Conservation (phyloP, 2,797 vertebrate genomes). For the Poeciliopsis paucimaculata region DNA sequence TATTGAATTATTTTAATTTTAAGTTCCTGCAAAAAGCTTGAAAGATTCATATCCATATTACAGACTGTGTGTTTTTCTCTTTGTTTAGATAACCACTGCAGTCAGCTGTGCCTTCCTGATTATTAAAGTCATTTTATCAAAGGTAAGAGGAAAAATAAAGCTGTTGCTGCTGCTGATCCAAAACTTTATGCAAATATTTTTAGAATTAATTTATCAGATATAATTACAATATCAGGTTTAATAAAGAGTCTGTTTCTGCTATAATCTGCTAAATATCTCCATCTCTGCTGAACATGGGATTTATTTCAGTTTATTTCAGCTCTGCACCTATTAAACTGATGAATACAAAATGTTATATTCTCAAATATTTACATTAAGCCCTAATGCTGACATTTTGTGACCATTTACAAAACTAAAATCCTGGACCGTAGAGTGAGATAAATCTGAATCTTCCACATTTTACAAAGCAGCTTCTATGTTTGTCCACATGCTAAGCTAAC, state of each 20-base stretch:
- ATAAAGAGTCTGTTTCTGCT: background rate
- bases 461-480: too few relatives aligned
- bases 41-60: background rate
- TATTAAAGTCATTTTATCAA: conserved; percentile 94
- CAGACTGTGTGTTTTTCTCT: background rate
- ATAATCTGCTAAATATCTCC: background rate
- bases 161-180: background rate
- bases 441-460: too few relatives aligned
- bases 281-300: background rate
- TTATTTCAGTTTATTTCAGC: background rate
- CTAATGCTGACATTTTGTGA: too few relatives aligned
- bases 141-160: conserved; percentile 79
- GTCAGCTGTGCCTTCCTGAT: conserved; percentile 94
- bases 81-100: conserved; percentile 89
- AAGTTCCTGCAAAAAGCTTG: background rate
- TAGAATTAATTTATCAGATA: background rate
- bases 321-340: too few relatives aligned
- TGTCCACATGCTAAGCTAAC: too few relatives aligned
- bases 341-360: too few relatives aligned
- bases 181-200: background rate
- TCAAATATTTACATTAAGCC: too few relatives aligned
- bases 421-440: too few relatives aligned
- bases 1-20: background rate
- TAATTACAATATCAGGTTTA: background rate
- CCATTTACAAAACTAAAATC: too few relatives aligned